phyloP scores from a whole-genome alignment of 2,797 vertebrate genomes.

The Danio kyathit region DNA sequence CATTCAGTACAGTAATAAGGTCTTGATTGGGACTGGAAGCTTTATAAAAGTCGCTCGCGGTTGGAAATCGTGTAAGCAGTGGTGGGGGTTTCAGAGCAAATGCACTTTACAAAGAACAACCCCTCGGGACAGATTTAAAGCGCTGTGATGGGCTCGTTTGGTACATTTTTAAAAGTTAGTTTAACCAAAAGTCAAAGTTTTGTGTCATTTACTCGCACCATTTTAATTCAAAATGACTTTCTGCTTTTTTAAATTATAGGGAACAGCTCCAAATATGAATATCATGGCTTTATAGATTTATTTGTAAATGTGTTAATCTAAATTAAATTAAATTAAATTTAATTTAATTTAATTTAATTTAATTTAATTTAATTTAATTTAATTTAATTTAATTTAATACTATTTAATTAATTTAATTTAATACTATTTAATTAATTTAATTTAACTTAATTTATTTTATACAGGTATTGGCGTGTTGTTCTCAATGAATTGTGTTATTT shows the following conservation, averaged over 20 bases:
- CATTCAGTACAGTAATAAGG: slow-evolving; percentile 72
- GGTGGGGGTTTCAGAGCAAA: slow-evolving; percentile 38
- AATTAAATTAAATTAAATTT: no score
- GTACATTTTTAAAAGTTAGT: background rate
- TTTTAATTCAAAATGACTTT: background rate
- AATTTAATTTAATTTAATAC: no score
- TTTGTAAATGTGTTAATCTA: no score
- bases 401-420: no score
- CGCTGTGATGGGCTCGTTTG: background rate
- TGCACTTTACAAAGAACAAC: background rate
- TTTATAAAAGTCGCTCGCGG: slow-evolving; percentile 67
- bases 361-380: no score
- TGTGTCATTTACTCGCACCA: background rate
- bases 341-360: no score
- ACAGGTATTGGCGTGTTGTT: no score
- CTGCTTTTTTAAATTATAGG: background rate
- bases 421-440: no score
- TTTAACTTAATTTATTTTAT: no score
- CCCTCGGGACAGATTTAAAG: slow-evolving; percentile 10
- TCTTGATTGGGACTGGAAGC: slow-evolving; percentile 74
- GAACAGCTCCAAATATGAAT: background rate
- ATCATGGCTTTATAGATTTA: background rate
- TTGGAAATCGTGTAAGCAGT: slow-evolving; percentile 54
- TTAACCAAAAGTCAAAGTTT: background rate
- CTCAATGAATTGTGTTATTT: no score